A percentile compares a stretch with the other conserved stretches of the same genome.
These are phyloP conservation scores for Drosophila sechellia DNA, from an alignment of 1,140 invertebrate species.

Conservation along the genomic window DNA sequence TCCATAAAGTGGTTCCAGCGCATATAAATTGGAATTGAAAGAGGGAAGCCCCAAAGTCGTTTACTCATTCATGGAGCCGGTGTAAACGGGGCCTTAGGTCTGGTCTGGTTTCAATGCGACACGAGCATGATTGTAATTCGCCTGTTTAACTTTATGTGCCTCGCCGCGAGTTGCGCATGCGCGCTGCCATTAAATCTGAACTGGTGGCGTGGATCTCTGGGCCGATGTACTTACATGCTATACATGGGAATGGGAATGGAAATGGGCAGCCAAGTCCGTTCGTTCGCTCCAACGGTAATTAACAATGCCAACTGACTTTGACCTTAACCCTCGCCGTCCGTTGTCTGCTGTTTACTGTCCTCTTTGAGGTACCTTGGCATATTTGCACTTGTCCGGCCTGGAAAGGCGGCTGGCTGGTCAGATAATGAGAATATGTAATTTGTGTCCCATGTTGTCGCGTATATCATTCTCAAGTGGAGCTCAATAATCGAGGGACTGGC, in stretches of 20 bases:
- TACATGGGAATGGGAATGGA: constrained; percentile 61
- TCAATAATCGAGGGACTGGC: constrained; percentile 34
- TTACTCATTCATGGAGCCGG: constrained; percentile 26
- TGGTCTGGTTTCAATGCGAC: constrained; percentile 47
- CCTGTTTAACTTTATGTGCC: constrained; percentile 46
- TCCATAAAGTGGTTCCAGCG: constrained; percentile 15
- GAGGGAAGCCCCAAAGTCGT: constrained; percentile 26
- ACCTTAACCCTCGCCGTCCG: constrained; percentile 69
- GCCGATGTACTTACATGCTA: constrained; percentile 46
- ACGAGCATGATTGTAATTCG: constrained; percentile 56
- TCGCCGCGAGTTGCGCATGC: constrained; percentile 55
- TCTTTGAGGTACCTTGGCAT: constrained; percentile 36
- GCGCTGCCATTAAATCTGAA: constrained; percentile 35
- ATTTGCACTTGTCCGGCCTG: constrained; percentile 50
- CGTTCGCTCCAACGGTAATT: constrained; percentile 65
- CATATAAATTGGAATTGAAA: constrained; percentile 15
- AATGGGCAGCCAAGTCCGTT: constrained; percentile 40
- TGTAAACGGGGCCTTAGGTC: constrained; percentile 21
- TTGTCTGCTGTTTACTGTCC: constrained; percentile 16
- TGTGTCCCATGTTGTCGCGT: constrained; percentile 51
- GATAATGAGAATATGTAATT: constrained; percentile 46
- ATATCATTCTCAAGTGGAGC: constrained; percentile 59
- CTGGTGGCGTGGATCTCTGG: constrained; percentile 9
- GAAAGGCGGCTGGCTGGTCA: constrained; percentile 37
- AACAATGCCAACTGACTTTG: constrained; percentile 78